Percentiles rank a stretch among this genome's conserved stretches.
These are phyloP conservation scores for Cladopsammia gracilis DNA, from an alignment of 64 coral and sea anemone genomes.

Conservation along the genomic window DNA sequence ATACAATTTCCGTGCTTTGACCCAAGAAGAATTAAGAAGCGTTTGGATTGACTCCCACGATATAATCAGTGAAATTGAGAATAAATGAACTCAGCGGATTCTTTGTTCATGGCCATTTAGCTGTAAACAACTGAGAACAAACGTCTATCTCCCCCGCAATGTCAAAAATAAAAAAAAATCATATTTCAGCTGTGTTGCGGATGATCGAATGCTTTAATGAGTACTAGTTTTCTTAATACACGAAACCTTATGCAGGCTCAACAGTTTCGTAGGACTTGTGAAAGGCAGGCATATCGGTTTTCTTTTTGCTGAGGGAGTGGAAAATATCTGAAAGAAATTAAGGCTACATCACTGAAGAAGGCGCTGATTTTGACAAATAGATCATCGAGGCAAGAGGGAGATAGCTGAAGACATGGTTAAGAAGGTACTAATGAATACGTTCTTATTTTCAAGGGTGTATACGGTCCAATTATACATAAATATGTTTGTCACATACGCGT, in stretches of 20 bases:
- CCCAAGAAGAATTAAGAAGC: background rate
- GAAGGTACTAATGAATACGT: conserved; percentile 24
- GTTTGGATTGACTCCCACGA: conserved; percentile 3
- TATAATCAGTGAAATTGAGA: conserved; percentile 9
- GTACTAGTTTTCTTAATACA: background rate
- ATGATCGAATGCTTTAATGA: background rate
- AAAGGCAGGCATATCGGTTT: background rate
- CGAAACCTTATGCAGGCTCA: background rate
- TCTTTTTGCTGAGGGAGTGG: background rate
- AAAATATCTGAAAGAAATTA: background rate
- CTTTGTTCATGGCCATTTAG: conserved; percentile 27
- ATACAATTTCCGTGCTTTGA: conserved; percentile 39
- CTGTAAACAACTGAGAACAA: conserved; percentile 17
- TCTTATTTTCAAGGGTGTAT: conserved; percentile 15
- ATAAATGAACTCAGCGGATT: conserved; percentile 9
- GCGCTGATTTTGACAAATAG: background rate
- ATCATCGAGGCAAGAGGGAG: background rate
- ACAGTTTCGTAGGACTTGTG: background rate
- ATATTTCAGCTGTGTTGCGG: background rate
- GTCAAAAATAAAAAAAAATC: background rate
- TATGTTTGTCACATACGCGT: too few relatives aligned
- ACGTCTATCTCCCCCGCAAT: conserved; percentile 31
- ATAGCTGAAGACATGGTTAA: conserved; percentile 14
- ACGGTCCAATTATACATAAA: background rate
- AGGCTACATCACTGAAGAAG: background rate